Conservation (phyloP, 2,888 invertebrate genomes). For the Tridacna crocea region DNA sequence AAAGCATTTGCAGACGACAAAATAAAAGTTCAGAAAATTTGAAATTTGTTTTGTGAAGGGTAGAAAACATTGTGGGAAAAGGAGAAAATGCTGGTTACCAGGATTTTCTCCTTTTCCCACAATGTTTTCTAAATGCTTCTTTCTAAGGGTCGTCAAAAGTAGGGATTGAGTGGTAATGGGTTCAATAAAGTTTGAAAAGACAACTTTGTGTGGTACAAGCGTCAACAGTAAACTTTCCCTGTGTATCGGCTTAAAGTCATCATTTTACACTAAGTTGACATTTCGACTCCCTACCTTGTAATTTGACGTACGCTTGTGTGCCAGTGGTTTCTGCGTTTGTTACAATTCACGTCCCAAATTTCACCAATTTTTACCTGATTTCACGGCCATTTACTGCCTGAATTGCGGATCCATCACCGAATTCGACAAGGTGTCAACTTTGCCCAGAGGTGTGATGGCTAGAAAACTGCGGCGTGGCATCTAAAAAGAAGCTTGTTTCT, state of each 20-base stretch:
- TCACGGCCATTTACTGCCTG: slow-evolving; percentile 54
- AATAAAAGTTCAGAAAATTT: too few species aligned
- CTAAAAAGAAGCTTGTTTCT: neutral
- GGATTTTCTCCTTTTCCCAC: too few species aligned
- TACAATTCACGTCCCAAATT: slow-evolving; percentile 52
- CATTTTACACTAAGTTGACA: slow-evolving; percentile 38
- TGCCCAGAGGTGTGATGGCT: slow-evolving; percentile 33
- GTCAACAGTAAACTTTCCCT: too few species aligned
- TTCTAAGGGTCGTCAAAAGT: too few species aligned
- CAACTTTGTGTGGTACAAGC: too few species aligned
- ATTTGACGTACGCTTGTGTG: slow-evolving; percentile 46
- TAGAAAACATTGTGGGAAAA: too few species aligned
- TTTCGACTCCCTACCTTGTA: slow-evolving; percentile 35
- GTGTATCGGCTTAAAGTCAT: neutral
- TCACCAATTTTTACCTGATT: slow-evolving; percentile 58
- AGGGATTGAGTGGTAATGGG: too few species aligned
- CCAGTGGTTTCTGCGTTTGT: slow-evolving; percentile 30
- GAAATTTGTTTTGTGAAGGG: too few species aligned
- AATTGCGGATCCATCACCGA: slow-evolving; percentile 34
- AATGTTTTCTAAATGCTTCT: too few species aligned
- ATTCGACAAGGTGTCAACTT: slow-evolving; percentile 56
- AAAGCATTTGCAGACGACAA: too few species aligned
- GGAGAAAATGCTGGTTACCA: too few species aligned
- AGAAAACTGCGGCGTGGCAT: neutral
- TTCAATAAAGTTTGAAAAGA: too few species aligned